These are phyloP conservation scores for Zonitis immaculata DNA, from an alignment of 2,888 invertebrate genomes.

Conservation along the genomic window DNA sequence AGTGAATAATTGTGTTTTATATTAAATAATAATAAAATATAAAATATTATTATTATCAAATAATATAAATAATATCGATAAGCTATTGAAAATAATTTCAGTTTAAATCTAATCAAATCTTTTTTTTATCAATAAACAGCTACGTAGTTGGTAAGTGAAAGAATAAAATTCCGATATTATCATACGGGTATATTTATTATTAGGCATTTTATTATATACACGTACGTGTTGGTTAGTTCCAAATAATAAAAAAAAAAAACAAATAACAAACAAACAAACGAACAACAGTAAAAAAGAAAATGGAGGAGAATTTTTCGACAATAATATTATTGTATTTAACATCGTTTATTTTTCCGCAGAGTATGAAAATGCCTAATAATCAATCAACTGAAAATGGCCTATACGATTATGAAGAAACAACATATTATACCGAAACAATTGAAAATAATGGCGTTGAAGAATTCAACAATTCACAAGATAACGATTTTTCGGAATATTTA, in stretches of 20 bases:
- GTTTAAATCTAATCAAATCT: neutral
- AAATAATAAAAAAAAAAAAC: no score
- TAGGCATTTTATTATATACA: neutral
- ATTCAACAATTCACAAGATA: conserved; percentile 51
- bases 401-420: conserved; percentile 40
- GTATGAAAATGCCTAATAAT: conserved; percentile 42
- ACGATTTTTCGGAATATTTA: conserved; percentile 85
- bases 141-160: conserved; percentile 13
- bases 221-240: conserved; percentile 23
- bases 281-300: conserved; percentile 2
- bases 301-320: conserved; percentile 29
- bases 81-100: neutral
- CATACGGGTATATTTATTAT: neutral
- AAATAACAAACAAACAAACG: no score
- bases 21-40: neutral
- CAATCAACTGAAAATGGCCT: conserved; percentile 40
- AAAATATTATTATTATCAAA: neutral
- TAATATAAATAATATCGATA: neutral
- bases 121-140: neutral
- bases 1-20: neutral
- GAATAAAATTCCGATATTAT: neutral
- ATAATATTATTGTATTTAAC: conserved; percentile 13
- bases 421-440: conserved; percentile 34
- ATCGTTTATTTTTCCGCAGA: conserved; percentile 23
- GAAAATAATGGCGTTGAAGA: conserved; percentile 42